Conservation (phyloP, 2,888 invertebrate species). For the Diloba caeruleocephala region DNA sequence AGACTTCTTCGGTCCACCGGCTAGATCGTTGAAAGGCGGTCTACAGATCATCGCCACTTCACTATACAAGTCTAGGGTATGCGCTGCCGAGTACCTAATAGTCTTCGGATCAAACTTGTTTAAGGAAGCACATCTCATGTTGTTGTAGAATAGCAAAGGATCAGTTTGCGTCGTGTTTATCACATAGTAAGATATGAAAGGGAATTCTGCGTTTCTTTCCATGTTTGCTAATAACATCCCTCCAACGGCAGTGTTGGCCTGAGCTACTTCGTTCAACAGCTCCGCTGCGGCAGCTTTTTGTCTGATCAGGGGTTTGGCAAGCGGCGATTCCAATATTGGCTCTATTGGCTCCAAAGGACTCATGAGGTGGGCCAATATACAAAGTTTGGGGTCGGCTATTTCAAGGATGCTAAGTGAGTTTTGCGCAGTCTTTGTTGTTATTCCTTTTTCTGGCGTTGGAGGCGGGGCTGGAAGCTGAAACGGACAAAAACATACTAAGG, state of each 20-base stretch:
- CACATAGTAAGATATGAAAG: slow-evolving; percentile 97
- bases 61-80: slow-evolving; percentile 95
- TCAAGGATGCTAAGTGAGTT: slow-evolving; percentile 93
- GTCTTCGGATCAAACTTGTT: slow-evolving; percentile 95
- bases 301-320: slow-evolving; percentile 93
- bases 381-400: slow-evolving; percentile 96
- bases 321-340: slow-evolving; percentile 95
- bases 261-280: slow-evolving; percentile 92
- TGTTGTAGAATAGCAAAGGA: slow-evolving; percentile 95
- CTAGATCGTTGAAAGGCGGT: slow-evolving; percentile 94
- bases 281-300: slow-evolving; percentile 94
- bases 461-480: slow-evolving; percentile 90
- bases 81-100: slow-evolving; percentile 94
- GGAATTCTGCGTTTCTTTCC: slow-evolving; percentile 97
- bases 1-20: slow-evolving; percentile 93
- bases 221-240: slow-evolving; percentile 97
- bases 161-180: slow-evolving; percentile 96
- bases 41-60: slow-evolving; percentile 97
- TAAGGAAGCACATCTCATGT: slow-evolving; percentile 94
- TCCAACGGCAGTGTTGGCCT: slow-evolving; percentile 93
- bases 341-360: slow-evolving; percentile 96
- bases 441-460: slow-evolving; percentile 90
- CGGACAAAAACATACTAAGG: slow-evolving; percentile 1
- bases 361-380: slow-evolving; percentile 96
- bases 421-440: slow-evolving; percentile 89